phyloP scores from a whole-genome alignment of 2,797 vertebrate species.

The Arctocebus calabarensis region DNA sequence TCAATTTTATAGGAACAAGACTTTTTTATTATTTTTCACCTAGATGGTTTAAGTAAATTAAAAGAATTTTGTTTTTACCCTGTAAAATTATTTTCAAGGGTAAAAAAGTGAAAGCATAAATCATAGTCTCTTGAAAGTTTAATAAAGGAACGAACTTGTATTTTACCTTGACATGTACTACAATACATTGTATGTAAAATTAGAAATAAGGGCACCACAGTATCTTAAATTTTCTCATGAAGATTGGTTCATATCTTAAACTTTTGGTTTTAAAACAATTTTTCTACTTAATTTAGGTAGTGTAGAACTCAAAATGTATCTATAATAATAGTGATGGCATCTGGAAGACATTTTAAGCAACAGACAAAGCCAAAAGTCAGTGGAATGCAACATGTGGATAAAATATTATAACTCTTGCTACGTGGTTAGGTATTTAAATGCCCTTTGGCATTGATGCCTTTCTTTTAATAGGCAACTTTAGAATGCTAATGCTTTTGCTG shows the following conservation, averaged over 20 bases:
- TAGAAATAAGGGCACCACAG: slow-evolving; percentile 48
- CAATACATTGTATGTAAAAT: background rate
- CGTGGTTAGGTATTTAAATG: slow-evolving; percentile 70
- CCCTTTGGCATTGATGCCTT: slow-evolving; percentile 49
- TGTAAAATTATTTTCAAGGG: slow-evolving; percentile 11
- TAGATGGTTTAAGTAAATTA: slow-evolving; percentile 49
- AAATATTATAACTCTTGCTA: slow-evolving; percentile 71
- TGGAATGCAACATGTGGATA: slow-evolving; percentile 83
- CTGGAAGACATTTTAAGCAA: slow-evolving; percentile 86
- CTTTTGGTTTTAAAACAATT: background rate
- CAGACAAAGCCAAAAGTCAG: slow-evolving; percentile 79
- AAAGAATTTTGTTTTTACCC: slow-evolving; percentile 28
- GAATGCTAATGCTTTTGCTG: background rate
- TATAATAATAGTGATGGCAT: slow-evolving; percentile 80
- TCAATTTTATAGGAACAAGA: slow-evolving; percentile 16
- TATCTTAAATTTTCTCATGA: slow-evolving; percentile 53
- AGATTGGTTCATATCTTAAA: background rate
- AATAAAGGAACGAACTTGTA: slow-evolving; percentile 53
- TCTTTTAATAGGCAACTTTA: slow-evolving; percentile 61
- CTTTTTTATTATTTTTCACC: slow-evolving; percentile 25
- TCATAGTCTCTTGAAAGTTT: slow-evolving; percentile 67
- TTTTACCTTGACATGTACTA: slow-evolving; percentile 49
- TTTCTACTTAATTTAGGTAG: slow-evolving; percentile 41
- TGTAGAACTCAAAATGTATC: slow-evolving; percentile 73
- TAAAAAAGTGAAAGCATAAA: slow-evolving; percentile 70